Conservation (phyloP, 2,797 vertebrate genomes). For the Acipenser transmontanus region DNA sequence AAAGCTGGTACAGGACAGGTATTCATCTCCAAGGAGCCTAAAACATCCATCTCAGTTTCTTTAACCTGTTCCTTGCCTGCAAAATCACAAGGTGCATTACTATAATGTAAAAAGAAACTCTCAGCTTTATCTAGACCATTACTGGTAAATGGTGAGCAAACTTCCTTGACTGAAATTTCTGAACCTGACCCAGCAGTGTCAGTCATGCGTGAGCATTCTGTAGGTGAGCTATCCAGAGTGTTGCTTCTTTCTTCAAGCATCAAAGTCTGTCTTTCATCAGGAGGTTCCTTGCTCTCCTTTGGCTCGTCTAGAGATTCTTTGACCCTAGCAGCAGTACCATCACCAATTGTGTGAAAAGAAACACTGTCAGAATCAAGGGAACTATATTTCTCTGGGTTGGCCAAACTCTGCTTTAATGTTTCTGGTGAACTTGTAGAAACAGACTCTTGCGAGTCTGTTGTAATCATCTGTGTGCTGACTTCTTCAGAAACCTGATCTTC, state of each 20-base stretch:
- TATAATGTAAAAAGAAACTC: constrained; percentile 6
- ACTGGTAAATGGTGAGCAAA: constrained; percentile 51
- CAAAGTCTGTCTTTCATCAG: constrained; percentile 23
- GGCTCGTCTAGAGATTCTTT: constrained; percentile 63
- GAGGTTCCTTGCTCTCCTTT: constrained; percentile 47
- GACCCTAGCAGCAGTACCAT: constrained; percentile 59
- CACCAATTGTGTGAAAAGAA: constrained; percentile 54
- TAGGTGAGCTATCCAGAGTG: constrained; percentile 40
- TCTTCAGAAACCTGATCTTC: constrained; percentile 33
- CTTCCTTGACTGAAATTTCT: constrained; percentile 31
- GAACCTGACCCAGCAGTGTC: constrained; percentile 45
- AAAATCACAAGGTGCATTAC: background rate
- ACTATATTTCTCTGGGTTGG: constrained; percentile 33
- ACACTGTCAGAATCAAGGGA: constrained; percentile 46
- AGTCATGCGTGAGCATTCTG: constrained; percentile 44
- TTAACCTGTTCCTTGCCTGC: constrained; percentile 20
- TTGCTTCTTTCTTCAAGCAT: constrained; percentile 54
- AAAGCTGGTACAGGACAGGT: constrained; percentile 21
- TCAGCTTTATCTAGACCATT: constrained; percentile 44
- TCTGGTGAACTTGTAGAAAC: constrained; percentile 28
- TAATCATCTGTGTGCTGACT: constrained; percentile 21
- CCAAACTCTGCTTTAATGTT: constrained; percentile 23
- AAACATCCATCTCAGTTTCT: constrained; percentile 25
- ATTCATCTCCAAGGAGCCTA: background rate
- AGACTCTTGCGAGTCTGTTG: constrained; percentile 31